phyloP scores from a whole-genome alignment of 2,888 invertebrate genomes.

The Pseudococcus viburni region DNA sequence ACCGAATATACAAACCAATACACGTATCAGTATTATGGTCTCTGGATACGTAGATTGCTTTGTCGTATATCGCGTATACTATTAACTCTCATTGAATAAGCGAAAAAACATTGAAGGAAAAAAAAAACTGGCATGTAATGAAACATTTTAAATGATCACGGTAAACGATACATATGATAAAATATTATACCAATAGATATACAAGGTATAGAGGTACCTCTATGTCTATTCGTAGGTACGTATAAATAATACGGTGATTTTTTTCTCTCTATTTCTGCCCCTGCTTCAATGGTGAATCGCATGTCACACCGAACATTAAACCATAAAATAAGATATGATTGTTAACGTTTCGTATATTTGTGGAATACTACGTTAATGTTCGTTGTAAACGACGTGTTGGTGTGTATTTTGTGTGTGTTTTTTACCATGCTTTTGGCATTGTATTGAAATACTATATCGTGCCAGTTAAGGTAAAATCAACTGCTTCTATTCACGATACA shows the following conservation, averaged over 20 bases:
- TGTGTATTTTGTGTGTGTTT: neutral
- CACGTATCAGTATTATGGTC: neutral
- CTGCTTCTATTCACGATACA: constrained; percentile 61
- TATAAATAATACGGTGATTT: constrained; percentile 18
- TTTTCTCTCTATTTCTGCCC: neutral
- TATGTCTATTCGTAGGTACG: neutral
- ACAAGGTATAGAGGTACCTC: neutral
- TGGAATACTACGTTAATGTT: constrained; percentile 26
- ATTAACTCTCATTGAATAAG: neutral
- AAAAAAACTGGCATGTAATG: constrained; percentile 11
- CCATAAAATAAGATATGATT: constrained; percentile 63
- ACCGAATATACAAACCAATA: neutral
- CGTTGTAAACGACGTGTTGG: neutral
- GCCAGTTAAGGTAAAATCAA: constrained; percentile 58
- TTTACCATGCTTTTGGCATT: constrained; percentile 24
- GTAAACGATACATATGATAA: constrained; percentile 29
- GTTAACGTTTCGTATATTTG: constrained; percentile 54
- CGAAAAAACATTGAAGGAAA: neutral
- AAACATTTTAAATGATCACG: constrained; percentile 39
- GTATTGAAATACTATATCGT: constrained; percentile 57
- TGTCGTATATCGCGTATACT: neutral
- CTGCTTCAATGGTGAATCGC: constrained; percentile 51
- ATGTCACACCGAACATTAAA: constrained; percentile 61
- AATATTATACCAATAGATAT: constrained; percentile 21
- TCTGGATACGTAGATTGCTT: neutral